These are phyloP conservation scores for Somateria mollissima DNA, from an alignment of 2,797 vertebrate genomes.

Conservation along the genomic window DNA sequence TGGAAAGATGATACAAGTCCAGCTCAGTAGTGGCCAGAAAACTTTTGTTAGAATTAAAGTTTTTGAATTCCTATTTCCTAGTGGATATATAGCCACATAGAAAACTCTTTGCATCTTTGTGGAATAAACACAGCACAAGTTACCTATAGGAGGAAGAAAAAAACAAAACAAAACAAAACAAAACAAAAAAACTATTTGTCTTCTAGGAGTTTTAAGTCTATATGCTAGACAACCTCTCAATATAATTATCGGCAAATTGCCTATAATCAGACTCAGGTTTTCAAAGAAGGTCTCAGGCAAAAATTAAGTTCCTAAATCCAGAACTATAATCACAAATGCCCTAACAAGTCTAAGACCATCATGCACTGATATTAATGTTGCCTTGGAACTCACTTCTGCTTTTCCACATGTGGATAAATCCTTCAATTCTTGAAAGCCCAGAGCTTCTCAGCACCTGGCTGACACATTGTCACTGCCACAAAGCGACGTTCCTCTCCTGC, in stretches of 20 bases:
- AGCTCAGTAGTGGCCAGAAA: neutral
- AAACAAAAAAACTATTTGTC: neutral
- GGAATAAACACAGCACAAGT: neutral
- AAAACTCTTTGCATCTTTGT: neutral
- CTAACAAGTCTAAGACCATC: neutral
- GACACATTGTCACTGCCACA: fast-evolving
- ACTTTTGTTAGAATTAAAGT: neutral
- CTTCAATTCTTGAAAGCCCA: neutral
- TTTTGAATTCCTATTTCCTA: neutral
- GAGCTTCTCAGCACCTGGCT: neutral
- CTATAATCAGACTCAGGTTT: neutral
- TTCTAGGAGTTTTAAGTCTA: neutral
- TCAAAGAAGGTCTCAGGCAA: neutral
- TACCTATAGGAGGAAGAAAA: neutral
- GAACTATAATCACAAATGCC: neutral
- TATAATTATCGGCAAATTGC: neutral
- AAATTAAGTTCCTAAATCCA: neutral
- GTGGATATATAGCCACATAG: neutral
- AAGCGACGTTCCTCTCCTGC: neutral
- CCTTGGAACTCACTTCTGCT: neutral
- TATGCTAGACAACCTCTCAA: neutral
- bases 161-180: neutral
- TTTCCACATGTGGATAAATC: neutral
- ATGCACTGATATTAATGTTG: neutral
- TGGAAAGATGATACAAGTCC: neutral